These are phyloP conservation scores for Galaxea fascicularis DNA, from an alignment of 92 coral and sea anemone species.

Conservation along the genomic window DNA sequence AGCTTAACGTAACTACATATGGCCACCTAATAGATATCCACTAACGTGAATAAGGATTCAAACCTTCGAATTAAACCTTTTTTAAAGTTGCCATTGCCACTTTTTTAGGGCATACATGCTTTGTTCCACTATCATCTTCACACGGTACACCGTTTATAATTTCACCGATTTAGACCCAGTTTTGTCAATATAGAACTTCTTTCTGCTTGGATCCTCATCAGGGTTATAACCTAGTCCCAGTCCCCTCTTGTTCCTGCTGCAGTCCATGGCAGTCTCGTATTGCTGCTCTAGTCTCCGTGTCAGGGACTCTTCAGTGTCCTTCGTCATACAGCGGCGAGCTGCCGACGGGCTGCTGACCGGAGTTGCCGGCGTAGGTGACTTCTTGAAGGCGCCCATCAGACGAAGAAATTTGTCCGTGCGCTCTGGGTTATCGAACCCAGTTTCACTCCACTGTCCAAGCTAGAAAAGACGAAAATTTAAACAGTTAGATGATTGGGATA, in stretches of 20 bases:
- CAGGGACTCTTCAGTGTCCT: constrained; percentile 55
- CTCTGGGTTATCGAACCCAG: constrained; percentile 74
- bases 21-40: too few species aligned
- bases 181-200: constrained; percentile 79
- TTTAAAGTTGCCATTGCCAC: too few species aligned
- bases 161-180: constrained; percentile 64
- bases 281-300: constrained; percentile 73
- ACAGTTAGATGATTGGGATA: background rate
- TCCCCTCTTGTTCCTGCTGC: constrained; percentile 71
- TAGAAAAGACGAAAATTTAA: constrained; percentile 1
- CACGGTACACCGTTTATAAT: constrained; percentile 5
- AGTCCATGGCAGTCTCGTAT: constrained; percentile 78
- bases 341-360: constrained; percentile 31
- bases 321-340: constrained; percentile 62
- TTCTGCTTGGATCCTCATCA: constrained; percentile 72
- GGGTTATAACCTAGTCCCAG: constrained; percentile 83
- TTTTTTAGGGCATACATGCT: background rate
- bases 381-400: constrained; percentile 86
- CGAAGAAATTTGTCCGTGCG: constrained; percentile 84
- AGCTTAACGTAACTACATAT: too few species aligned
- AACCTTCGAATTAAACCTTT: too few species aligned
- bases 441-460: constrained; percentile 81
- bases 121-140: background rate
- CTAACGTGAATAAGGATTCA: too few species aligned
- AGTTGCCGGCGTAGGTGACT: constrained; percentile 21